Conservation (phyloP, 2,113 vertebrate genomes). For the Cavia porcellus region DNA sequence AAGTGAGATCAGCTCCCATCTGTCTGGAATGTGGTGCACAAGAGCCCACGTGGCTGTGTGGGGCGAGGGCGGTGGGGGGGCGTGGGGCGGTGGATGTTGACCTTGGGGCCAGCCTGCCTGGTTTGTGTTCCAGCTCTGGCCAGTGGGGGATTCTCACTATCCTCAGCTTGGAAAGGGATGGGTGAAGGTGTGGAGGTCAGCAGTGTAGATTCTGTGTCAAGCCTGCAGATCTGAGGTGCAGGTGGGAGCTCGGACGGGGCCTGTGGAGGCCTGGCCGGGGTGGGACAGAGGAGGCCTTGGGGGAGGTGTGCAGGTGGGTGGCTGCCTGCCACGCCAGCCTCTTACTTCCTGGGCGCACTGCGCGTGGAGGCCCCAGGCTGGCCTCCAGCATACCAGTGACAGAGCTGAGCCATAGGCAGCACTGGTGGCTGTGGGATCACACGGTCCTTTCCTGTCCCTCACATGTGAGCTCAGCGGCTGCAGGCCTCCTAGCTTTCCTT, state of each 20-base stretch:
- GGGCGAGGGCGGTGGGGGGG: rapidly evolving
- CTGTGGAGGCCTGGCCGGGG: background rate
- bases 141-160: background rate
- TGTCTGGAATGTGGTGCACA: rapidly evolving
- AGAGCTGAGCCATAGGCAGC: background rate
- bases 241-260: background rate
- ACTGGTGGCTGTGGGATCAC: rapidly evolving
- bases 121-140: background rate
- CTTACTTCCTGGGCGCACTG: background rate
- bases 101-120: background rate
- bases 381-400: background rate
- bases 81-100: too few species aligned
- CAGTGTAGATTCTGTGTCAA: rapidly evolving
- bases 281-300: background rate
- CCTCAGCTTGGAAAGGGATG: too few species aligned
- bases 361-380: background rate
- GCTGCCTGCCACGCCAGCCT: background rate
- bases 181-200: background rate
- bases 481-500: rapidly evolving
- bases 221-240: background rate
- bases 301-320: rapidly evolving
- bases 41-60: rapidly evolving
- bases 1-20: rapidly evolving
- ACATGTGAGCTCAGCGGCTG: background rate
- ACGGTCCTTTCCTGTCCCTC: rapidly evolving